A percentile compares a stretch with the other conserved stretches of the same genome.
phyloP scores from a whole-genome alignment of 35 echinoderm and acorn worm genomes.

The Ophioderma brevispina region DNA sequence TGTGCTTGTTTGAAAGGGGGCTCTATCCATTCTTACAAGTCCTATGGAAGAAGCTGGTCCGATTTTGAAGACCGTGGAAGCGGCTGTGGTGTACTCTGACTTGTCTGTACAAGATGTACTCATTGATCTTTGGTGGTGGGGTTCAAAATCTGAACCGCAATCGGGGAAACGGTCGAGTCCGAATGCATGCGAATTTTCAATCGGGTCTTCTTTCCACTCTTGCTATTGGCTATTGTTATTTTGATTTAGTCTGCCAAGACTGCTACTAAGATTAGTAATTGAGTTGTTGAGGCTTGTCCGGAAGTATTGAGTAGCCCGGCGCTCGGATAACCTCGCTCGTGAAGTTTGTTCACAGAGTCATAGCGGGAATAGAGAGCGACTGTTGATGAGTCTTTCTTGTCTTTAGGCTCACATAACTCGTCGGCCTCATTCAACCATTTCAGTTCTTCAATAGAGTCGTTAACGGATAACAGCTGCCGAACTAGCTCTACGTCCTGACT shows the following conservation, averaged over 20 bases:
- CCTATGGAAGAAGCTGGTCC: too few relatives aligned
- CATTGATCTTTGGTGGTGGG: not conserved
- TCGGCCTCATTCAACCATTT: not conserved
- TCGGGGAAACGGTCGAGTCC: not conserved
- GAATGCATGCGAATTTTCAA: not conserved
- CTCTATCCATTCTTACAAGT: too few relatives aligned
- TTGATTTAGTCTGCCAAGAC: not conserved
- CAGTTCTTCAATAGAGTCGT: not conserved
- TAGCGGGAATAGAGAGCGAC: not conserved
- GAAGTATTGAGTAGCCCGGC: not conserved
- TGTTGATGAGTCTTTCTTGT: not conserved
- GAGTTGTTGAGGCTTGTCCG: not conserved
- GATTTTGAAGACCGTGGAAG: not conserved
- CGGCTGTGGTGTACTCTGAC: not conserved
- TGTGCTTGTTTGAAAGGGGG: not conserved
- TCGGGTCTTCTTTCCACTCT: not conserved
- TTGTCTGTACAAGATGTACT: not conserved
- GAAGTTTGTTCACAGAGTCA: not conserved
- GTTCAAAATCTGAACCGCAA: not conserved
- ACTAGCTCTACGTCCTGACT: not conserved
- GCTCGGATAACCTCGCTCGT: not conserved
- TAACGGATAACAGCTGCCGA: not conserved
- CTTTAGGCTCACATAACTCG: not conserved
- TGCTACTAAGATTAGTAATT: not conserved
- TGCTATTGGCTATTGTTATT: not conserved